Evolutionary conservation across 37 sponge, comb jelly and placozoan genomes (phyloP).

Genomic region (Eunapius fragilis): DNA sequence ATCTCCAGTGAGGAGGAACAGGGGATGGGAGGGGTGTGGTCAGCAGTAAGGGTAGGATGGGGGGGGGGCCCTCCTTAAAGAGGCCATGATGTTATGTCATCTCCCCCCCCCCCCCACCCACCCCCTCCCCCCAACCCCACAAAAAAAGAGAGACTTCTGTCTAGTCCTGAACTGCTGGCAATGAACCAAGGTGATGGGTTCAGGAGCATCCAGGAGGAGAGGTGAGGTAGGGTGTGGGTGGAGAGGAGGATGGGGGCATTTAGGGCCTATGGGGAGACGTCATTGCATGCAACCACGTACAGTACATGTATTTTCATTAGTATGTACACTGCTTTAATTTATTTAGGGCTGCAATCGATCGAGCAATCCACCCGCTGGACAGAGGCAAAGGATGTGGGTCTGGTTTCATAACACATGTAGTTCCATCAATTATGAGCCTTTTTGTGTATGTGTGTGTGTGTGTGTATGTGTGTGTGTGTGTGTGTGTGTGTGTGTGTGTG

Average conservation of each 20-base stretch:
- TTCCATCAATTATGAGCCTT: neutral
- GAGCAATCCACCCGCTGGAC: slow-evolving; percentile 82
- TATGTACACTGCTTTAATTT: neutral
- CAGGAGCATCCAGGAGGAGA: slow-evolving; percentile 73
- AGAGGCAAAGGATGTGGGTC: slow-evolving; percentile 90
- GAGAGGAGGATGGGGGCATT: neutral
- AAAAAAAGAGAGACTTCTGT: neutral
- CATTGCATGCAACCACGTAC: too few species aligned
- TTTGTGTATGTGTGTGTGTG: too few species aligned
- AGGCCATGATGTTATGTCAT: neutral
- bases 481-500: too few species aligned
- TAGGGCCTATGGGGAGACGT: too few species aligned
- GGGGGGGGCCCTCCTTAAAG: neutral
- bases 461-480: too few species aligned
- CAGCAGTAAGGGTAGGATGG: too few species aligned
- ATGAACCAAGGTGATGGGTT: slow-evolving; percentile 85
- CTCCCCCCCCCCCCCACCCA: neutral
- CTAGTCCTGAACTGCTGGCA: slow-evolving; percentile 46
- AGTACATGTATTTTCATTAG: neutral
- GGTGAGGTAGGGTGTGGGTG: slow-evolving; percentile 54
- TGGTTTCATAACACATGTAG: neutral
- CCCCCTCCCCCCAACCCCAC: too few species aligned
- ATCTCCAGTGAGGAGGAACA: slow-evolving; percentile 52
- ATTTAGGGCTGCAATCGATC: slow-evolving; percentile 73
- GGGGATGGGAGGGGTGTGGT: too few species aligned